Percentiles rank a stretch among this genome's conserved stretches.
These are phyloP conservation scores for Rhingia rostrata DNA, from an alignment of 2,888 invertebrate species.

Conservation along the genomic window DNA sequence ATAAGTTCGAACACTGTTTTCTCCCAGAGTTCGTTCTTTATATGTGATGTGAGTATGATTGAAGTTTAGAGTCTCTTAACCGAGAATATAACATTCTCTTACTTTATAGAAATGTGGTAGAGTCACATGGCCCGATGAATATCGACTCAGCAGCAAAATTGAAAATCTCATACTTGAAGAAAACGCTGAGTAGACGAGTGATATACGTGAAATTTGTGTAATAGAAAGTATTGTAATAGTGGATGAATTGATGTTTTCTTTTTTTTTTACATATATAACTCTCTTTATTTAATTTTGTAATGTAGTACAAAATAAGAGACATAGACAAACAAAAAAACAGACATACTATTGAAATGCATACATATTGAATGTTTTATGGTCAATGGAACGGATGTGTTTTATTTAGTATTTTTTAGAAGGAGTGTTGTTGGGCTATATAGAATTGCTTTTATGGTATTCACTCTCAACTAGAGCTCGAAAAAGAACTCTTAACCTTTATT, in stretches of 20 bases:
- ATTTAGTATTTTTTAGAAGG: too few relatives aligned
- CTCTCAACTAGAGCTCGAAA: too few relatives aligned
- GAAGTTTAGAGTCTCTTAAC: not conserved
- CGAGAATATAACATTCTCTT: not conserved
- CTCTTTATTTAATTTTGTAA: conserved; percentile 71
- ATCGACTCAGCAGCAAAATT: conserved; percentile 47
- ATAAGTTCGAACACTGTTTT: conserved; percentile 35
- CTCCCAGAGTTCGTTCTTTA: conserved; percentile 52
- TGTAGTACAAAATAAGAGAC: conserved; percentile 68
- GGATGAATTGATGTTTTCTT: conserved; percentile 44
- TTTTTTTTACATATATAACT: conserved; percentile 37
- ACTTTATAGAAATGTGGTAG: conserved; percentile 58
- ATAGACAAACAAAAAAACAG: conserved; percentile 22
- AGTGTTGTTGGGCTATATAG: too few relatives aligned
- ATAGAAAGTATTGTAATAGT: conserved; percentile 66
- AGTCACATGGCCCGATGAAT: conserved; percentile 64
- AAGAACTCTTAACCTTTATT: too few relatives aligned
- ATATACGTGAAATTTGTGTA: conserved; percentile 44
- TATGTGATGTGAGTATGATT: conserved; percentile 63
- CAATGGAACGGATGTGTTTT: conserved; percentile 11
- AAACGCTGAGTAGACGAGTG: not conserved
- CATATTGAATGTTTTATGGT: conserved; percentile 57
- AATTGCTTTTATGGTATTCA: too few relatives aligned
- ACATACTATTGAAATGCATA: conserved; percentile 41
- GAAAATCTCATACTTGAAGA: conserved; percentile 43